Percentiles rank a stretch among this genome's conserved stretches.
Evolutionary conservation across 2,888 invertebrate genomes (phyloP).

Genomic region (Charanyca ferruginea): DNA sequence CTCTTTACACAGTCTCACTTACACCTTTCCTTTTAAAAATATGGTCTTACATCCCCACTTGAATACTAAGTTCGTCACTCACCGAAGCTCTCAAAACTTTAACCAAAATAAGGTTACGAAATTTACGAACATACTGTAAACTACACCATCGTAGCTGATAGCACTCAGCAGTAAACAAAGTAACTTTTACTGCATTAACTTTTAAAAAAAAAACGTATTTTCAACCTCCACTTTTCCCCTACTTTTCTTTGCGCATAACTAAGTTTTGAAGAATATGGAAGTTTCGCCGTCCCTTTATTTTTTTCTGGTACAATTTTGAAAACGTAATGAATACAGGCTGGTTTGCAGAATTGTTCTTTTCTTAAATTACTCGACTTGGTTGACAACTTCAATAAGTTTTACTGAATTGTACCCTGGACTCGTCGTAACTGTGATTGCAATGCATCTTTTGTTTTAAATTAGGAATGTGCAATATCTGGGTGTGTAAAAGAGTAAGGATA

Average conservation of each 20-base stretch:
- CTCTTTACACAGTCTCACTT: neutral
- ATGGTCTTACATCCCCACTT: constrained; percentile 3
- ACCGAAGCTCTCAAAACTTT: constrained; percentile 38
- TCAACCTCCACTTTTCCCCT: constrained; percentile 29
- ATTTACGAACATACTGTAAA: constrained; percentile 24
- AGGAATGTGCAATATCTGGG: neutral
- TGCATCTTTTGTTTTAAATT: constrained; percentile 6
- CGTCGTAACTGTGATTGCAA: constrained; percentile 5
- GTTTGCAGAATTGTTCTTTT: constrained; percentile 42
- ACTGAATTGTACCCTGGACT: neutral
- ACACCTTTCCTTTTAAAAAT: constrained; percentile 2
- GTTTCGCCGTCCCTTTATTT: constrained; percentile 45
- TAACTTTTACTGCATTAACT: constrained; percentile 67
- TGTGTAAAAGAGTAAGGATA: neutral
- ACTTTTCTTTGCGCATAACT: constrained; percentile 55
- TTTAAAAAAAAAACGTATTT: constrained; percentile 63
- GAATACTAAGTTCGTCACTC: constrained; percentile 20
- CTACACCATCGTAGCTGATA: constrained; percentile 37
- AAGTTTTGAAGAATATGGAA: constrained; percentile 68
- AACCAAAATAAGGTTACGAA: constrained; percentile 32
- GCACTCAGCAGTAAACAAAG: constrained; percentile 53
- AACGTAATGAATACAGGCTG: constrained; percentile 39
- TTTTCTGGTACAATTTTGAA: constrained; percentile 40
- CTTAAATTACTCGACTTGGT: constrained; percentile 31
- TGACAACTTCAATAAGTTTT: constrained; percentile 36